Conservation (phyloP, 2,888 invertebrate species). For the Drosophila picticornis region DNA sequence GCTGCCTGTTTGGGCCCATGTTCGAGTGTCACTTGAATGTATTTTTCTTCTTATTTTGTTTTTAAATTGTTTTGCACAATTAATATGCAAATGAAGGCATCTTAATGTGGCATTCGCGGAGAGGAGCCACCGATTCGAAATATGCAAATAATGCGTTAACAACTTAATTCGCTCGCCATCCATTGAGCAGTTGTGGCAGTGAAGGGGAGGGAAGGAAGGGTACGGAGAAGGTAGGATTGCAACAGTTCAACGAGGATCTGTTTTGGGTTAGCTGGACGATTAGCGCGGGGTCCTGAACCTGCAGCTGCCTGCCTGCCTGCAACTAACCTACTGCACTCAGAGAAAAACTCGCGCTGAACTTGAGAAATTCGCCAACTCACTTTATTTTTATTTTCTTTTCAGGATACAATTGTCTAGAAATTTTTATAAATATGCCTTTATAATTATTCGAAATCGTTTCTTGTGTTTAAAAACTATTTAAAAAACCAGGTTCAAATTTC, state of each 20-base stretch:
- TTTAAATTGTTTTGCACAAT: constrained; percentile 79
- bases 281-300: constrained; percentile 60
- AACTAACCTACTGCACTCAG: not conserved
- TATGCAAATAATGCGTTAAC: constrained; percentile 84
- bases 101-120: constrained; percentile 71
- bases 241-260: constrained; percentile 3
- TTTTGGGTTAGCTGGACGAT: constrained; percentile 42
- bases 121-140: constrained; percentile 57
- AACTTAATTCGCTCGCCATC: constrained; percentile 81
- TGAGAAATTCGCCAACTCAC: not conserved
- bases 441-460: not conserved
- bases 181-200: constrained; percentile 28
- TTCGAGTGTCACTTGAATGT: constrained; percentile 61
- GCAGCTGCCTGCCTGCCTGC: constrained; percentile 2
- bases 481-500: not conserved
- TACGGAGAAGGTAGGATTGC: not conserved
- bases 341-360: not conserved
- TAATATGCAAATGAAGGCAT: constrained; percentile 83
- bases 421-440: not conserved
- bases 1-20: constrained; percentile 27
- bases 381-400: not conserved
- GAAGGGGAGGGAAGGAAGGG: rapidly evolving
- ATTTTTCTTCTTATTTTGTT: constrained; percentile 12
- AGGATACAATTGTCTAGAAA: not conserved
- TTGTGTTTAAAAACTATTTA: not conserved